Percentiles rank a stretch among this genome's conserved stretches.
phyloP scores from a whole-genome alignment of 2,113 vertebrate species.

The Erinaceus europaeus region DNA sequence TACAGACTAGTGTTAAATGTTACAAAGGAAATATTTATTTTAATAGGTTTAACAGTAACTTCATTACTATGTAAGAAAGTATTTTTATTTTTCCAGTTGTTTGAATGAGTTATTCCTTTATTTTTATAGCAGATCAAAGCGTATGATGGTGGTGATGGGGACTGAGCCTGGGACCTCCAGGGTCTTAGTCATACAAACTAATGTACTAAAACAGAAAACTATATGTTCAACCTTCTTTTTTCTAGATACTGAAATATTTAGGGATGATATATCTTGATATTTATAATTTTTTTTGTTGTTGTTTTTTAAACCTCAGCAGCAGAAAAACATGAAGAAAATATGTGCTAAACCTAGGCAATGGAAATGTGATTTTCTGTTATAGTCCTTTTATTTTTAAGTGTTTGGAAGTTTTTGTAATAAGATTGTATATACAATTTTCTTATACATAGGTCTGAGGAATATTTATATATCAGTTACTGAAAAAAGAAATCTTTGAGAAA shows the following conservation, averaged over 20 bases:
- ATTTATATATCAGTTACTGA: background rate
- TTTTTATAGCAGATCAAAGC: too few species aligned
- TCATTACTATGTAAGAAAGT: background rate
- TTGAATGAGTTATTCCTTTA: too few species aligned
- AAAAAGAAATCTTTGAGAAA: conserved; percentile 15
- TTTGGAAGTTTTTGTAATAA: conserved; percentile 13
- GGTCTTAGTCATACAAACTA: too few species aligned
- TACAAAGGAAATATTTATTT: conserved; percentile 22
- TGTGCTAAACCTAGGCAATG: background rate
- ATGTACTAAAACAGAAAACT: too few species aligned
- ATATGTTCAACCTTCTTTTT: too few species aligned
- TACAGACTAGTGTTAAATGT: background rate
- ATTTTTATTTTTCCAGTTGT: too few species aligned
- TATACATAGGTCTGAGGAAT: conserved; percentile 1
- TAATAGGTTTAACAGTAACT: background rate
- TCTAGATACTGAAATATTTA: conserved; percentile 8
- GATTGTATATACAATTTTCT: conserved; percentile 8
- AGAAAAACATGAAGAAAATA: conserved; percentile 30
- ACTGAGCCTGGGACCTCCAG: too few species aligned
- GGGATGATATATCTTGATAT: background rate
- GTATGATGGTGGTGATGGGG: too few species aligned
- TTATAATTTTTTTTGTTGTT: conserved; percentile 24
- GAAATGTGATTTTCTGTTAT: background rate
- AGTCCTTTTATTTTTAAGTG: conserved; percentile 14
- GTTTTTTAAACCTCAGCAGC: background rate